Evolutionary conservation across 2,113 vertebrate genomes (phyloP), one percentile per base, ranked within the genome.

Genomic region (Gymnogyps californianus): DNA sequence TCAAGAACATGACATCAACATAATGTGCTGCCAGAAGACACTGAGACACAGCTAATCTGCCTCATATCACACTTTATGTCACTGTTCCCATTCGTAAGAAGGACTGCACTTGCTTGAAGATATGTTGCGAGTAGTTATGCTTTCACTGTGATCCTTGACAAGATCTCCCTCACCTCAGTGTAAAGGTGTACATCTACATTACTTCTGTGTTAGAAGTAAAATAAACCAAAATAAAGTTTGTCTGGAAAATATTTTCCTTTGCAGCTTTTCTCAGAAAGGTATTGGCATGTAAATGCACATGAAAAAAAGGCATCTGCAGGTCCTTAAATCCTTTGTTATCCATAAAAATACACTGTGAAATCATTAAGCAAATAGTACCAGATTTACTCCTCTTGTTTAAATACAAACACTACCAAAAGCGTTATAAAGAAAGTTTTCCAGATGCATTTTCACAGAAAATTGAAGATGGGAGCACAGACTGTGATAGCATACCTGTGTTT

Each of bases 1-100:
- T 97, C 95, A 90, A 79, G 94, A 97, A 97, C 93, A 97, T 93
- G 95, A 97, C 93, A 88, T 62, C 92, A 97, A 94, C 96, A 97
- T 83, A 95, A 97, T 97, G 91, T 49, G 75, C 89, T 96, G 90
- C 91, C 91, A 94, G 81, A 90, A 95, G 62, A 96, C 93, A 96
- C 59, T 0, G 31, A 96, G 83, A 90, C 1, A 4, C 49, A 81
- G 40, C 78, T 72, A 61, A 82, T 91, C 82, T 88, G 70, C 74
- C 75, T 93, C 66, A 46, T 93, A 91, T 97, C 96, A 90, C 80
- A 88, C 20, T 85, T 95, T 55, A 10, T 94, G 97, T 97, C 96
- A 95, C 82, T 76, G 36, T 66, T 91, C 67, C 92, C 87, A 93
- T 90, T 95, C 42, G 66, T 69, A 93, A 95, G 57, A 96, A 58